Conservation (phyloP, 53 echinoderm and acorn worm genomes). For the Luidia sarsii region DNA sequence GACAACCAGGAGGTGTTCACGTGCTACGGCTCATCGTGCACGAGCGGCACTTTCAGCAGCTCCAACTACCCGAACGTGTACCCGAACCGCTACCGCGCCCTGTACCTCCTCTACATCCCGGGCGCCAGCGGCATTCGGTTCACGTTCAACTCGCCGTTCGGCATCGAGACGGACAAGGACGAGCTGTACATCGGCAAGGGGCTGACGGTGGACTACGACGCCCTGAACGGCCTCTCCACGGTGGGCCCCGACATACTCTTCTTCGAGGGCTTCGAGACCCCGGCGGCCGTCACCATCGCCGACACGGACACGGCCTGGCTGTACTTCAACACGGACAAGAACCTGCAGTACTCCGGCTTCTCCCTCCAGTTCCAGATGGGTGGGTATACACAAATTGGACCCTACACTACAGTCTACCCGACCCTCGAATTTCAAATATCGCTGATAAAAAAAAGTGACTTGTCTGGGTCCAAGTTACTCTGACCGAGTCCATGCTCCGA, state of each 20-base stretch:
- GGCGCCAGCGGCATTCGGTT: constrained; percentile 71
- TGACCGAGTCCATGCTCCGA: no score
- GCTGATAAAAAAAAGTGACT: no score
- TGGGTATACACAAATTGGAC: no score
- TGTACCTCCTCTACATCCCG: constrained; percentile 84
- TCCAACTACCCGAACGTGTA: constrained; percentile 68
- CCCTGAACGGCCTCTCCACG: constrained; percentile 1
- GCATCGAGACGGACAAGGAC: constrained; percentile 81
- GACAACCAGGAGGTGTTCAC: constrained; percentile 72
- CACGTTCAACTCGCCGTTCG: constrained; percentile 66
- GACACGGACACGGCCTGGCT: constrained; percentile 72
- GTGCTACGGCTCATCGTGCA: constrained; percentile 72
- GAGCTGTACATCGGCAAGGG: constrained; percentile 86
- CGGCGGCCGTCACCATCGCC: constrained; percentile 20
- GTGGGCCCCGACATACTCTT: constrained; percentile 58
- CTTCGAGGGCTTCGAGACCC: constrained; percentile 55
- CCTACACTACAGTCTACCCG: no score
- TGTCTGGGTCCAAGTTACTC: no score
- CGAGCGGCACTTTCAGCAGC: constrained; percentile 56
- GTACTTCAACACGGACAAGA: constrained; percentile 88
- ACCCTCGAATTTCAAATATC: no score
- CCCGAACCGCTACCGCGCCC: constrained; percentile 58
- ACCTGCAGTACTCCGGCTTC: constrained; percentile 68
- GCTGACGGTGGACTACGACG: constrained; percentile 25
- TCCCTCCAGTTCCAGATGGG: constrained; percentile 22